Conservation (phyloP, 2,113 vertebrate species). For the Cyprinodon variegatus region DNA sequence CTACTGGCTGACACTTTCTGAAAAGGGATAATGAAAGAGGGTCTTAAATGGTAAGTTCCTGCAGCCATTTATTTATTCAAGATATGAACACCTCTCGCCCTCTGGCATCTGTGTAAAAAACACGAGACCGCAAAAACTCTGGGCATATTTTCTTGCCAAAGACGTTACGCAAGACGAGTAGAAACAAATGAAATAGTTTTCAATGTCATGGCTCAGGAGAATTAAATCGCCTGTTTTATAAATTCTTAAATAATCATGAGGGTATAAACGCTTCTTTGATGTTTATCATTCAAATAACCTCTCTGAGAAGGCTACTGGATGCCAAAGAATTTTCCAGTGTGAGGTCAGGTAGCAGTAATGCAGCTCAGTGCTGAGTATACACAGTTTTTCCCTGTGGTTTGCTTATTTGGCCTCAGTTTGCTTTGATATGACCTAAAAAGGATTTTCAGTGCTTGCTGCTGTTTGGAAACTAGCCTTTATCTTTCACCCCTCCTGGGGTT, state of each 20-base stretch:
- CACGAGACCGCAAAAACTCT: neutral
- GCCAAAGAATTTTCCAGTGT: slow-evolving; percentile 16
- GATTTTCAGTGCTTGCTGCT: slow-evolving; percentile 39
- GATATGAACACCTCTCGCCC: slow-evolving; percentile 40
- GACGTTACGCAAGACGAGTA: slow-evolving; percentile 25
- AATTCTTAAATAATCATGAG: slow-evolving; percentile 41
- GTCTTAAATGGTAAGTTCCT: neutral
- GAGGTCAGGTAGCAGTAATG: slow-evolving; percentile 54
- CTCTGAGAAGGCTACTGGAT: slow-evolving; percentile 19
- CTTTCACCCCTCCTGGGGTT: slow-evolving; percentile 23
- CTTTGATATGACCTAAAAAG: slow-evolving; percentile 74
- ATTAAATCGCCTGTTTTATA: slow-evolving; percentile 19
- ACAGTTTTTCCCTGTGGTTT: slow-evolving; percentile 42
- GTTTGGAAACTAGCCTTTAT: slow-evolving; percentile 49
- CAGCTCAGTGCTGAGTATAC: slow-evolving; percentile 14
- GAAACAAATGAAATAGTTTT: slow-evolving; percentile 41
- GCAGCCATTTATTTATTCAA: neutral
- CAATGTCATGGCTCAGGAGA: neutral
- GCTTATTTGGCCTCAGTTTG: slow-evolving; percentile 57
- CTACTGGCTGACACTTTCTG: neutral
- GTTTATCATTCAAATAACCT: slow-evolving; percentile 11
- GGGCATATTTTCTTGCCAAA: slow-evolving; percentile 12
- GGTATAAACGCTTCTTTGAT: slow-evolving; percentile 38
- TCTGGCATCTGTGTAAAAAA: slow-evolving; percentile 37
- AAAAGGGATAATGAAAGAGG: neutral